Evolutionary conservation across 2,888 invertebrate species (phyloP).

Genomic region (Heteropelma amictum): DNA sequence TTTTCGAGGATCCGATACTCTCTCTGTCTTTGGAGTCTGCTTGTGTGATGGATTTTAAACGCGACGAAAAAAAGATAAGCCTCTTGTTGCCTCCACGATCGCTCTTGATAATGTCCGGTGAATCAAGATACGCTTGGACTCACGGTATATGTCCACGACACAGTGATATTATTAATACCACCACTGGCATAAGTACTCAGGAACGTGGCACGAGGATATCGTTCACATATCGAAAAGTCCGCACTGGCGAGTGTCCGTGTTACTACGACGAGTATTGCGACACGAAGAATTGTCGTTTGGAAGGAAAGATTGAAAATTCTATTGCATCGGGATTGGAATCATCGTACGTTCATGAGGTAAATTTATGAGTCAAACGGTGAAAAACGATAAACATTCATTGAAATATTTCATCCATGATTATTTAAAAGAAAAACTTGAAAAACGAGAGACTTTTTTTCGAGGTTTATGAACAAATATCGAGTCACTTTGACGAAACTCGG

Average conservation of each 20-base stretch:
- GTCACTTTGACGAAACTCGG: constrained; percentile 96
- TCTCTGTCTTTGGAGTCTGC: constrained; percentile 91
- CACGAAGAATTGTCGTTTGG: constrained; percentile 72
- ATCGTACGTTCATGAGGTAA: constrained; percentile 87
- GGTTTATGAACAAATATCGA: constrained; percentile 96
- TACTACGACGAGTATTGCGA: constrained; percentile 85
- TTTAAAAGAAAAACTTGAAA: too few species aligned
- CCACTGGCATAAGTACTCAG: constrained; percentile 80
- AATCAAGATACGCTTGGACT: constrained; percentile 90
- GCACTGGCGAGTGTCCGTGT: constrained; percentile 83
- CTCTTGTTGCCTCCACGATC: constrained; percentile 86
- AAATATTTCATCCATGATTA: too few species aligned
- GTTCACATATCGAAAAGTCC: constrained; percentile 89
- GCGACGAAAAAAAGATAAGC: constrained; percentile 81
- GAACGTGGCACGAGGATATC: constrained; percentile 85
- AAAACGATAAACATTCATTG: too few species aligned
- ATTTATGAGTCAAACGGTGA: too few species aligned
- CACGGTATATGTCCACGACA: constrained; percentile 93
- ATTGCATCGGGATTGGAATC: constrained; percentile 85
- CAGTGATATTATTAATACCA: constrained; percentile 85
- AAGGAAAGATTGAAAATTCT: constrained; percentile 73
- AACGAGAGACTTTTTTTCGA: constrained; percentile 73
- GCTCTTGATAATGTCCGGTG: constrained; percentile 88
- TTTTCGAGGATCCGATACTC: constrained; percentile 92
- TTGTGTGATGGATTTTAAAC: constrained; percentile 93